These are phyloP conservation scores for Lethenteron reissneri DNA, from an alignment of 2,113 vertebrate genomes.

Conservation along the genomic window DNA sequence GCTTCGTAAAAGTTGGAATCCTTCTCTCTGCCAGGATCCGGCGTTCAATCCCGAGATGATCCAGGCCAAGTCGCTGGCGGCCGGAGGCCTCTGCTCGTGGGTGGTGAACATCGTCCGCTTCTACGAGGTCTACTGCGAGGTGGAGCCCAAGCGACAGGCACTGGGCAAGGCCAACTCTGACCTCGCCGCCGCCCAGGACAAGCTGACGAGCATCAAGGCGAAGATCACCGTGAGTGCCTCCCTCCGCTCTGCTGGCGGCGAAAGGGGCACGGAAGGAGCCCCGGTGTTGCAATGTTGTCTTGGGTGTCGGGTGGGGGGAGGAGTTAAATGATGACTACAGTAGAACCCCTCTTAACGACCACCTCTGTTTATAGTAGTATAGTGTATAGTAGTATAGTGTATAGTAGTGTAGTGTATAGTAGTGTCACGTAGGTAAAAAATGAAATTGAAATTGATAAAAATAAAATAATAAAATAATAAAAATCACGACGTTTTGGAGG, in stretches of 20 bases:
- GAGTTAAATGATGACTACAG: fast-evolving
- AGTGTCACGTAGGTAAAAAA: too few relatives aligned
- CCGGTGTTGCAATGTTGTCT: fast-evolving
- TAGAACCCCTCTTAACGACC: background rate
- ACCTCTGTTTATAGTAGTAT: too few relatives aligned
- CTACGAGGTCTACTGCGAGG: slow-evolving; percentile 55
- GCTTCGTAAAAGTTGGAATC: too few relatives aligned
- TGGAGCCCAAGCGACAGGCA: slow-evolving; percentile 71
- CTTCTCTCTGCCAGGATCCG: slow-evolving; percentile 21
- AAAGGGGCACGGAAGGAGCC: too few relatives aligned
- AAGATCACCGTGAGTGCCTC: slow-evolving; percentile 55
- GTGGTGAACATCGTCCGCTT: slow-evolving; percentile 66
- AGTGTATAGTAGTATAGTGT: too few relatives aligned
- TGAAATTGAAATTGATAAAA: too few relatives aligned
- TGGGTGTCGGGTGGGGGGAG: fast-evolving
- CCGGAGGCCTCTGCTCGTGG: slow-evolving; percentile 82
- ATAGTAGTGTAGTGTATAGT: too few relatives aligned
- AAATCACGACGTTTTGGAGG: too few relatives aligned
- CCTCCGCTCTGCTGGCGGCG: background rate
- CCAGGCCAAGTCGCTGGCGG: slow-evolving; percentile 47
- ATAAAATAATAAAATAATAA: too few relatives aligned
- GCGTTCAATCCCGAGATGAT: slow-evolving; percentile 57
- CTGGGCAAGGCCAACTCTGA: slow-evolving; percentile 50
- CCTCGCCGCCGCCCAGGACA: slow-evolving; percentile 53
- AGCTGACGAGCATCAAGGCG: slow-evolving; percentile 43